Base-by-base conservation (phyloP, 2,113 vertebrate genomes). In the Dasypus novemcinctus region DNA sequence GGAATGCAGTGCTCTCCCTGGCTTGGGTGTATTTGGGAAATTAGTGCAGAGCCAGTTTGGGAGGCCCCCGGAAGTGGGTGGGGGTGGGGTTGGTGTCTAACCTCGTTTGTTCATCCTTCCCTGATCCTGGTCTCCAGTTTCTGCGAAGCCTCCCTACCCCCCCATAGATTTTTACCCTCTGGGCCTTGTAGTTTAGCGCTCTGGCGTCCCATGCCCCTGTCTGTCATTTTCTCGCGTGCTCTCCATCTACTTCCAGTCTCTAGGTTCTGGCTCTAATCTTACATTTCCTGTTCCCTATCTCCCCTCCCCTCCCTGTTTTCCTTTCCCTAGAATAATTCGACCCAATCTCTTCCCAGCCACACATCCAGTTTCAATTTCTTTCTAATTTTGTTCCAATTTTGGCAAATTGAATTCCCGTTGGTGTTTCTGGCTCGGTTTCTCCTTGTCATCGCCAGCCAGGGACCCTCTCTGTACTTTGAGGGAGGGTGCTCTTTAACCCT, bases 211-310 rank as follows among this genome's bases (percentile, higher is more conserved):
- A 52, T 13, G 25, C n/a, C 33, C 38, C 20, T 0, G 6, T 7
- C 46, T 11, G 20, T 38, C 23, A 0, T 0, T 10, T 18, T 0
- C 29, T 7, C n/a, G 1, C 0, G 13, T 8, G 25, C 5, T 7
- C 52, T 10, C n/a, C n/a, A 57, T 0, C 1, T 31, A 0, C 25
- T 7, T 3, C 63, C 41, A 25, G 9, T 11, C 14, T 8, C 69
- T 41, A 9, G 43, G 54, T 9, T 41, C 1, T 11, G 2, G 18
- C 52, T 59, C 36, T 12, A 4, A 21, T 12, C 52, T 68, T 4
- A 0, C 0, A 0, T 0, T 7, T n/a, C 52, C 57, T 41, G 21
- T 25, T 27, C 54, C 29, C 23, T 7, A 13, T 4, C 14, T 31
- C 33, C 54, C 57, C 27, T 54, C 15, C 13, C 20, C 36, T 20